A percentile compares a stretch with the other conserved stretches of the same genome.
phyloP scores from a whole-genome alignment of 2,888 invertebrate species.

The Pterobdella sp. region DNA sequence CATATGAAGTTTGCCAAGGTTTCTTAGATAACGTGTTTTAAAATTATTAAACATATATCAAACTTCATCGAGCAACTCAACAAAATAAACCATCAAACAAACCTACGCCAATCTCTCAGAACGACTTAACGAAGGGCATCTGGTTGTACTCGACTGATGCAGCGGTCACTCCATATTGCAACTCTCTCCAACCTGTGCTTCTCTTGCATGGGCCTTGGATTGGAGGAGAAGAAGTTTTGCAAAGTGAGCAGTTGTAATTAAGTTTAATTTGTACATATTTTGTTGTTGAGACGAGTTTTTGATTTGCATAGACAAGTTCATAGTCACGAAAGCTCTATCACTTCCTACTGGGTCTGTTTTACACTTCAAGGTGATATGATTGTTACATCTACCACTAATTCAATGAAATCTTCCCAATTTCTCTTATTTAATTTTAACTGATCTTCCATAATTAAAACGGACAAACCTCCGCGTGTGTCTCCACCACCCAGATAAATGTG shows the following conservation, averaged over 20 bases:
- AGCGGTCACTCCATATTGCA: not conserved
- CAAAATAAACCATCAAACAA: no score
- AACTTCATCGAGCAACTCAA: no score
- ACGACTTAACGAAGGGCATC: not conserved
- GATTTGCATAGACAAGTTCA: not conserved
- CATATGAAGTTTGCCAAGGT: no score
- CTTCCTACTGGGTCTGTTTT: not conserved
- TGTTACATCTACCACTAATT: no score
- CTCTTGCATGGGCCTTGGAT: not conserved
- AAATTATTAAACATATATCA: no score
- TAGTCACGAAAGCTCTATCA: not conserved
- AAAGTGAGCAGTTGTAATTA: not conserved
- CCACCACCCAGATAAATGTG: constrained; percentile 15
- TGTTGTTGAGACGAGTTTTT: not conserved
- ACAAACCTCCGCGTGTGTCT: no score
- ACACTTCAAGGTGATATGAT: not conserved
- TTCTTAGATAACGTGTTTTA: no score
- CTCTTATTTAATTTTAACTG: no score
- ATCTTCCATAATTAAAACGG: not conserved
- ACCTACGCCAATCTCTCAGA: not conserved
- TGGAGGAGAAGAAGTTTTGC: not conserved
- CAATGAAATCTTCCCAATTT: no score
- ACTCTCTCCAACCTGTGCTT: not conserved
- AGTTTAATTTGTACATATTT: not conserved
- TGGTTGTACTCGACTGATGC: constrained; percentile 6